Evolutionary conservation across 2,797 vertebrate species (phyloP).

Genomic region (Sebastes itinus): DNA sequence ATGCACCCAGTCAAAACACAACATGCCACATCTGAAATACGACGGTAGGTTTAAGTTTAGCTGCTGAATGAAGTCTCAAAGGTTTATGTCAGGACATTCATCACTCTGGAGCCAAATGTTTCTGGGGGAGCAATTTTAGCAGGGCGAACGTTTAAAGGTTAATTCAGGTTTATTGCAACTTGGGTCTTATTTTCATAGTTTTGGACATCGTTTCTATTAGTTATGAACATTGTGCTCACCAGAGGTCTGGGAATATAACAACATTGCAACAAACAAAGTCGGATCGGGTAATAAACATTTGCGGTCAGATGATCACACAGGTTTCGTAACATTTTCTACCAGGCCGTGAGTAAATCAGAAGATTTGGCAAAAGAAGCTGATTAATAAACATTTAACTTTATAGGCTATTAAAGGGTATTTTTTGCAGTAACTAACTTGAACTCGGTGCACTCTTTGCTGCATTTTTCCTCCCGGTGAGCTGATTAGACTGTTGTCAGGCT

Average conservation of each 20-base stretch:
- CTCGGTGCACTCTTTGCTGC: neutral
- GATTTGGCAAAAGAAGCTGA: neutral
- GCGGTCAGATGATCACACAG: neutral
- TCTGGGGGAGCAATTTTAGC: neutral
- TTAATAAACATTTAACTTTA: neutral
- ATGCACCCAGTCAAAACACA: slow-evolving; percentile 19
- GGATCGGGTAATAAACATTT: neutral
- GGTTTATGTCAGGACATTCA: slow-evolving; percentile 19
- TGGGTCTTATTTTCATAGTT: neutral
- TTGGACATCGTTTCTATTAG: neutral
- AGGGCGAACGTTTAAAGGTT: neutral
- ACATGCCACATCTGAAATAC: slow-evolving; percentile 28
- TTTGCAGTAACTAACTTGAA: neutral
- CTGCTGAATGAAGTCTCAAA: neutral
- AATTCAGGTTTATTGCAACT: neutral
- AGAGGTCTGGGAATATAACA: neutral
- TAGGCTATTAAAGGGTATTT: neutral
- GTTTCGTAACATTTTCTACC: neutral
- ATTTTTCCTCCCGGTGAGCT: neutral
- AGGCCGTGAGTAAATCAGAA: neutral
- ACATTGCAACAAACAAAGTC: neutral
- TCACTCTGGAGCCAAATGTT: neutral
- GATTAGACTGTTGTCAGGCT: too few species aligned
- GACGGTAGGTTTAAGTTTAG: slow-evolving; percentile 23
- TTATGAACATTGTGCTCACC: neutral